Evolutionary conservation across 2,113 vertebrate species (phyloP).

Genomic region (Clarias gariepinus): DNA sequence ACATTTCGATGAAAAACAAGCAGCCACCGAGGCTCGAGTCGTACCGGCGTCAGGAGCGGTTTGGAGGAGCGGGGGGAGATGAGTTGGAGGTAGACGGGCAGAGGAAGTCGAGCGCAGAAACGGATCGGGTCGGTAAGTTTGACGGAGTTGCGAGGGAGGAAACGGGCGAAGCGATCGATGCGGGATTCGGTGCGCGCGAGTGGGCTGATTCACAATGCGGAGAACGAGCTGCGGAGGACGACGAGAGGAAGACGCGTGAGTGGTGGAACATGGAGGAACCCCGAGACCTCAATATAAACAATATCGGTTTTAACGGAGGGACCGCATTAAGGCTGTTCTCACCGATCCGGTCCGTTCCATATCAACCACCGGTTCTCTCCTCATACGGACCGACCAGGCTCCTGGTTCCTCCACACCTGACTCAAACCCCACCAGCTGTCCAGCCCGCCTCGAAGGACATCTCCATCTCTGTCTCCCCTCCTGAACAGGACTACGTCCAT

Average conservation of each 20-base stretch:
- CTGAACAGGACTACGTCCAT: neutral
- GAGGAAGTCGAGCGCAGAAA: slow-evolving; percentile 41
- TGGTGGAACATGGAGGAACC: slow-evolving; percentile 71
- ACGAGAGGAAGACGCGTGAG: slow-evolving; percentile 66
- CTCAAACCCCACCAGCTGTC: slow-evolving; percentile 50
- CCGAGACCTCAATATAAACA: slow-evolving; percentile 34
- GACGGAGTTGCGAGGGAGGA: slow-evolving; percentile 36
- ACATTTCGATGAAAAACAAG: slow-evolving; percentile 69
- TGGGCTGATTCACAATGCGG: slow-evolving; percentile 39
- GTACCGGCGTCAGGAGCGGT: slow-evolving; percentile 56
- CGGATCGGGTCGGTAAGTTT: slow-evolving; percentile 46
- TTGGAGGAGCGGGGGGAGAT: slow-evolving; percentile 6
- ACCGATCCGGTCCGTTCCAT: slow-evolving; percentile 11
- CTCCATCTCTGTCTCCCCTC: neutral
- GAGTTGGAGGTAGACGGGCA: neutral
- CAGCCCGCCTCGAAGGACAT: neutral
- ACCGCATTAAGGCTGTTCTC: slow-evolving; percentile 10
- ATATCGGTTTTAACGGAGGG: slow-evolving; percentile 18
- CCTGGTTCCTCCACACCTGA: slow-evolving; percentile 50
- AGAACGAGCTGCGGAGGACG: slow-evolving; percentile 33
- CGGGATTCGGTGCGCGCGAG: slow-evolving; percentile 52
- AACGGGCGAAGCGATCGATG: slow-evolving; percentile 52
- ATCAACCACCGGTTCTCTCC: slow-evolving; percentile 40
- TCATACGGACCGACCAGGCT: slow-evolving; percentile 15
- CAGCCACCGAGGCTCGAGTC: slow-evolving; percentile 63